phyloP scores from a whole-genome alignment of 2,113 vertebrate genomes.

The Sula dactylatra region DNA sequence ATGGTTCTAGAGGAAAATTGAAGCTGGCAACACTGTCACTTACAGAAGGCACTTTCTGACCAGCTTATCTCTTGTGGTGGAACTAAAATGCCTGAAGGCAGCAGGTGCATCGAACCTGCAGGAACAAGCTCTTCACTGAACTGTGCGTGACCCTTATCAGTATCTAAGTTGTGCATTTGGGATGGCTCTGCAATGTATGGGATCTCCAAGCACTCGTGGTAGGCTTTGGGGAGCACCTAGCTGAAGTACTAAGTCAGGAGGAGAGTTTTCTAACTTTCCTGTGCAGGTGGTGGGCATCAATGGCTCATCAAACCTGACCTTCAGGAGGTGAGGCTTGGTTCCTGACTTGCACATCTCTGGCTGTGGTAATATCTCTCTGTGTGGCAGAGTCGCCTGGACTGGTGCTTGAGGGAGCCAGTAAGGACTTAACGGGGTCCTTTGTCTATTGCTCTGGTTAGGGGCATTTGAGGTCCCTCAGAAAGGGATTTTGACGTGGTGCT shows the following conservation, averaged over 20 bases:
- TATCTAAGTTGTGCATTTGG: not conserved
- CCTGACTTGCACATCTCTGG: not conserved
- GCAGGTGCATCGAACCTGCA: not conserved
- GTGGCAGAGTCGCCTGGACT: not conserved
- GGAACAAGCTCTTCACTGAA: not conserved
- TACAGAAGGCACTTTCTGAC: not conserved
- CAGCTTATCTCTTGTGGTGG: not conserved
- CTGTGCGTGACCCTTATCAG: fast-evolving
- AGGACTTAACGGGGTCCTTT: not conserved
- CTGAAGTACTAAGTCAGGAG: not conserved
- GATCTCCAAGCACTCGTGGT: fast-evolving
- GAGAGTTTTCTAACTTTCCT: not conserved
- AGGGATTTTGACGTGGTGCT: not conserved
- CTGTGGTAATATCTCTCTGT: fast-evolving
- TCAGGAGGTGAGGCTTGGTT: not conserved
- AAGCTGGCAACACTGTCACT: not conserved
- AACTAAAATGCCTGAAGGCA: not conserved
- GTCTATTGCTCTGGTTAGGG: not conserved
- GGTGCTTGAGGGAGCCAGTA: not conserved
- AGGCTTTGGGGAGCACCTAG: not conserved
- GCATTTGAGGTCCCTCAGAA: not conserved
- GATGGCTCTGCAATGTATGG: not conserved
- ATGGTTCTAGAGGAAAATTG: fast-evolving
- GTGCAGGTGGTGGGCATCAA: not conserved
- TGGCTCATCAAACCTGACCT: not conserved